These are phyloP conservation scores for Nasua narica DNA, from an alignment of 2,797 vertebrate genomes.

Conservation along the genomic window DNA sequence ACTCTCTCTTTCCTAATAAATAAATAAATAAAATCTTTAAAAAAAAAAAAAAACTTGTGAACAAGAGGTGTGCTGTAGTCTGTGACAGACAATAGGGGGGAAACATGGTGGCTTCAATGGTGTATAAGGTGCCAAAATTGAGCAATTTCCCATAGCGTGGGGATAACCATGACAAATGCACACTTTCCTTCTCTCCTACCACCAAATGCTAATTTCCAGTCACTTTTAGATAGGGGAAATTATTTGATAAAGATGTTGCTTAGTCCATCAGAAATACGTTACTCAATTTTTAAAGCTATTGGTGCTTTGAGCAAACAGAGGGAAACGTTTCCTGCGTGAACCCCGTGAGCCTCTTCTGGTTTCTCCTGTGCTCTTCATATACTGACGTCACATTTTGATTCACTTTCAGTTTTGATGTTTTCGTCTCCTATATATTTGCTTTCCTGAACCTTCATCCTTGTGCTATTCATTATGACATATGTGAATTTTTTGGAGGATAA, in stretches of 20 bases:
- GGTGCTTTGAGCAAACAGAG: not conserved
- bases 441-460: not conserved
- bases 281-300: not conserved
- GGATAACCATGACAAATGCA: not conserved
- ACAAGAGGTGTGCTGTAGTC: not conserved
- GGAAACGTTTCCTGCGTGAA: not conserved
- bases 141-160: not conserved
- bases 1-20: too few species aligned
- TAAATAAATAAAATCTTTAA: too few species aligned
- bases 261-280: not conserved
- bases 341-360: not conserved
- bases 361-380: not conserved
- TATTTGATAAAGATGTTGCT: not conserved
- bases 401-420: not conserved
- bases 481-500: not conserved
- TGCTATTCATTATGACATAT: not conserved
- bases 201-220: not conserved
- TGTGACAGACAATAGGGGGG: not conserved
- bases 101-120: not conserved
- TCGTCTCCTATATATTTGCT: not conserved
- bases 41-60: not conserved
- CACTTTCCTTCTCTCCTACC: not conserved
- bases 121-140: not conserved
- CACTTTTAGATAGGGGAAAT: not conserved
- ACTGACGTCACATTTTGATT: not conserved